Evolutionary conservation across 2,113 vertebrate genomes (phyloP).

Genomic region (Bucco capensis): DNA sequence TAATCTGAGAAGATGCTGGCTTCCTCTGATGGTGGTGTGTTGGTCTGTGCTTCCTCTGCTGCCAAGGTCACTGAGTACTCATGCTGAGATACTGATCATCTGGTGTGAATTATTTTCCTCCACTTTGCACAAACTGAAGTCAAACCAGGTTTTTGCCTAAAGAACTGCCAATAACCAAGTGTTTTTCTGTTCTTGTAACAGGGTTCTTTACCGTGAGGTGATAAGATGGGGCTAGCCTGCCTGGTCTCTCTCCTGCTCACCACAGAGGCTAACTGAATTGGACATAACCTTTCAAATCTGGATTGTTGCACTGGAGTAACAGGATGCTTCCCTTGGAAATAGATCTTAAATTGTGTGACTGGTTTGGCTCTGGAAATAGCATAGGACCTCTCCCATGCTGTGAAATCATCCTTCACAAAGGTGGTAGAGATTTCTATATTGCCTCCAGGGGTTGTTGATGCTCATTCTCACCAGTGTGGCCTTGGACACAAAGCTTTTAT

Average conservation of each 20-base stretch:
- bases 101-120: background rate
- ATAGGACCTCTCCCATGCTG: background rate
- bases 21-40: background rate
- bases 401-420: background rate
- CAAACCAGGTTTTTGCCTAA: background rate
- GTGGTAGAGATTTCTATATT: background rate
- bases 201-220: background rate
- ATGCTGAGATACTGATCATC: background rate
- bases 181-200: background rate
- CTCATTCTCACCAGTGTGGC: background rate
- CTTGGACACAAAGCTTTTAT: background rate
- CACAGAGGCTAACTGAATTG: background rate
- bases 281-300: background rate
- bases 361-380: background rate
- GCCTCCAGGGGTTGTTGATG: background rate
- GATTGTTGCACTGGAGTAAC: background rate
- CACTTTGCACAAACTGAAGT: background rate
- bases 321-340: background rate
- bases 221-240: background rate
- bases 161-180: background rate
- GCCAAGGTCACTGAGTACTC: background rate
- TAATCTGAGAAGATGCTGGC: background rate
- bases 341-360: background rate
- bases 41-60: background rate
- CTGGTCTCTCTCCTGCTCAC: background rate